Evolutionary conservation across 2,797 vertebrate genomes (phyloP).

Genomic region (Eulemur coronatus): DNA sequence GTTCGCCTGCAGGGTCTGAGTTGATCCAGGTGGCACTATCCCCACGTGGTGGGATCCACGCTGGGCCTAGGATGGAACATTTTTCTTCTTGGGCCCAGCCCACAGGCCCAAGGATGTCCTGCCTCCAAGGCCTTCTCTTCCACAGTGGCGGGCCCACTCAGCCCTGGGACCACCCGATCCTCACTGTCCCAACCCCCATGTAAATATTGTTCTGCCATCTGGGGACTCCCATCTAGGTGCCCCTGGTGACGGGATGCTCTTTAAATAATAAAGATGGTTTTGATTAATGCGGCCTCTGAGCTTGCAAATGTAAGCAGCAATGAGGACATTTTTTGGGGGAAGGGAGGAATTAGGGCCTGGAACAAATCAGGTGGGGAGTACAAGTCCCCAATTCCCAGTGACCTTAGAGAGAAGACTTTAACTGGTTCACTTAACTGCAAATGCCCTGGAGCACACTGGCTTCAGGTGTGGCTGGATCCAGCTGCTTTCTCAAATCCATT

Average conservation of each 20-base stretch:
- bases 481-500: neutral
- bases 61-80: conserved; percentile 5
- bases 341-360: neutral
- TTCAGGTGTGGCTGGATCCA: neutral
- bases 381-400: neutral
- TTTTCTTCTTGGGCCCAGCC: conserved; percentile 42
- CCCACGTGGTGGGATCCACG: neutral
- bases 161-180: conserved; percentile 25
- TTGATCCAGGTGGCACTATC: neutral
- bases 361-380: neutral
- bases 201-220: conserved; percentile 65
- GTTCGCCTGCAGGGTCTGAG: neutral
- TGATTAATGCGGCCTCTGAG: conserved; percentile 66
- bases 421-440: neutral
- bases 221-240: neutral
- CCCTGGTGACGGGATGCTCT: conserved; percentile 46
- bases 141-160: conserved; percentile 70
- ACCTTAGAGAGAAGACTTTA: neutral
- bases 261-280: conserved; percentile 76
- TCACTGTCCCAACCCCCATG: conserved; percentile 23
- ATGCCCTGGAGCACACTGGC: neutral
- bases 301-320: neutral
- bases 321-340: neutral
- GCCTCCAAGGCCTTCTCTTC: conserved; percentile 14
- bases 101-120: conserved; percentile 21